Evolutionary conservation across 2,113 vertebrate species (phyloP).

Genomic region (Edolisoma coerulescens): DNA sequence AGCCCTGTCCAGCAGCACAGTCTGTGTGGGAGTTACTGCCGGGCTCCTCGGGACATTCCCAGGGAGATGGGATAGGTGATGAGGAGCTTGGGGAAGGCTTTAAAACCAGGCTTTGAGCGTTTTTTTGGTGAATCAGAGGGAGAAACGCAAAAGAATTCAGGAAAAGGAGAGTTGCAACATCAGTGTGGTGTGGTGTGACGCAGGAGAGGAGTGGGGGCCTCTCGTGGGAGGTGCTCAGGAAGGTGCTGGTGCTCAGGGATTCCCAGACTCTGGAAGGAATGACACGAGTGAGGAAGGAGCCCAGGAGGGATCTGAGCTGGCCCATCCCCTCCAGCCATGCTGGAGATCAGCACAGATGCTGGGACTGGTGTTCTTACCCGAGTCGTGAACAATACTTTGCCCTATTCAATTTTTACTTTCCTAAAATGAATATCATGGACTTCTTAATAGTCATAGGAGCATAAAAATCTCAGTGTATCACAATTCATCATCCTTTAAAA

Average conservation of each 20-base stretch:
- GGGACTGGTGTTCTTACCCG: not conserved
- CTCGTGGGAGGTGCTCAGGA: not conserved
- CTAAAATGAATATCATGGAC: conserved; percentile 43
- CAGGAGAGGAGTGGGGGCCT: not conserved
- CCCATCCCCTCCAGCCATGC: fast-evolving
- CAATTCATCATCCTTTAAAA: conserved; percentile 60
- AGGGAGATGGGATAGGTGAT: not conserved
- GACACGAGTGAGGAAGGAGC: not conserved
- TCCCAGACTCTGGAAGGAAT: not conserved
- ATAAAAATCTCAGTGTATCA: conserved; percentile 55
- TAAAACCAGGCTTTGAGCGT: not conserved
- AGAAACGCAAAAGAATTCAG: not conserved
- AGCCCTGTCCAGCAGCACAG: not conserved
- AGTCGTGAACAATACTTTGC: not conserved
- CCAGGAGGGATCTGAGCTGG: not conserved
- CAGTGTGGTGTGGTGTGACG: fast-evolving
- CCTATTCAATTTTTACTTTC: conserved; percentile 34
- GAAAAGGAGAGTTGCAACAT: not conserved
- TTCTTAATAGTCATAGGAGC: conserved; percentile 54
- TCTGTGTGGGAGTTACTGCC: not conserved
- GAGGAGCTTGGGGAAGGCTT: not conserved
- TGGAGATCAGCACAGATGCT: not conserved
- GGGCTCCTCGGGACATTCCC: not conserved
- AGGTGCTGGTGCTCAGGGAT: not conserved
- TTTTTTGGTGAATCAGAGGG: not conserved